Evolutionary conservation across 2,888 invertebrate species (phyloP).

Genomic region (Octodonta nipae): DNA sequence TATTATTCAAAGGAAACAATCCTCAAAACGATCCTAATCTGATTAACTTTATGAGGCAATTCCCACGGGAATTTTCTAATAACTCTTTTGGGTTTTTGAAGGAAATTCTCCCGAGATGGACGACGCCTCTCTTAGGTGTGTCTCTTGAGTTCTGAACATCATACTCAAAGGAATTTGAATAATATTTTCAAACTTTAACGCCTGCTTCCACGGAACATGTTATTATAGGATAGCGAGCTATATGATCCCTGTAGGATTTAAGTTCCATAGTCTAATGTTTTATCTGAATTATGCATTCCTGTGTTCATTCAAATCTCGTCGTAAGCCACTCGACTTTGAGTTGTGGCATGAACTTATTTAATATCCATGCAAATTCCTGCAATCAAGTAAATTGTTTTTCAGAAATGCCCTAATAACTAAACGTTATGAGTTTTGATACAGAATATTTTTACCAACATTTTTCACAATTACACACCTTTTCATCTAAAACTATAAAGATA

Average conservation of each 20-base stretch:
- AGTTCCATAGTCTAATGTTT: no score
- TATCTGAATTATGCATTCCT: no score
- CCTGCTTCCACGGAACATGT: conserved; percentile 7
- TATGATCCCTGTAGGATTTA: not conserved
- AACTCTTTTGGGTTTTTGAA: conserved; percentile 32
- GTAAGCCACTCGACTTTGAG: no score
- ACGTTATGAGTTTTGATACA: no score
- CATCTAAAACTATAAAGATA: no score
- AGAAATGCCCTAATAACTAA: no score
- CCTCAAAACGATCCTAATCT: conserved; percentile 1
- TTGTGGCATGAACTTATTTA: no score
- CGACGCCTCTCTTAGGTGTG: conserved; percentile 23
- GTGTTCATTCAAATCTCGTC: no score
- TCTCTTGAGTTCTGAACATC: conserved; percentile 22
- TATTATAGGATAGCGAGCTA: not conserved
- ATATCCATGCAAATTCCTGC: no score
- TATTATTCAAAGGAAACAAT: conserved; percentile 1
- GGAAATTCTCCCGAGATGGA: conserved; percentile 27
- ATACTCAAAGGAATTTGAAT: conserved; percentile 30
- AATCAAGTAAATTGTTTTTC: no score
- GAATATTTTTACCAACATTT: no score
- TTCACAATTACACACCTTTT: no score
- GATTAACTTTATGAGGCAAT: conserved; percentile 21
- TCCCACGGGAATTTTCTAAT: conserved; percentile 34
- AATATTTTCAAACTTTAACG: conserved; percentile 21